Evolutionary conservation across 2,113 vertebrate genomes (phyloP).

Genomic region (Gavialis gangeticus): DNA sequence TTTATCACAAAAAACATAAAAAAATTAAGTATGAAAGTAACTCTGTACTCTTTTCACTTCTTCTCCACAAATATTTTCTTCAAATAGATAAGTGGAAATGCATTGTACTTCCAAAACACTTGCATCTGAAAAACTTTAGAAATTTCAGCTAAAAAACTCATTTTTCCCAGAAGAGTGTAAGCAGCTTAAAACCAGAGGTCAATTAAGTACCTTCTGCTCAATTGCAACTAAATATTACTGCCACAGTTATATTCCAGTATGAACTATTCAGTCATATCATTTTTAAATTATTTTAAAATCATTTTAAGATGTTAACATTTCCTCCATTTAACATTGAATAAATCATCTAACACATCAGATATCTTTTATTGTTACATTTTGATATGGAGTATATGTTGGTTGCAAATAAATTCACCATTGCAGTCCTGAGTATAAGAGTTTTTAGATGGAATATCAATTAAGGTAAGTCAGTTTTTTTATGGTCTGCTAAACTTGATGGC

Average conservation of each 20-base stretch:
- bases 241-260: background rate
- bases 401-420: background rate
- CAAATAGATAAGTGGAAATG: background rate
- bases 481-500: background rate
- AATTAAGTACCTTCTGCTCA: background rate
- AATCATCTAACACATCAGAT: no score
- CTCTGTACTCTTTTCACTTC: background rate
- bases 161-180: background rate
- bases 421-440: background rate
- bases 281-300: background rate
- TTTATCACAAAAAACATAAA: background rate
- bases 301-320: background rate
- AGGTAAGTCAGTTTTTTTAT: conserved; percentile 54
- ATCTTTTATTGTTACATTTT: background rate
- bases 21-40: background rate
- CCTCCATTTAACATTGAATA: no score
- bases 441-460: background rate
- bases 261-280: background rate
- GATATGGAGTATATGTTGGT: background rate
- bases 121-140: background rate
- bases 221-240: background rate
- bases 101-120: background rate
- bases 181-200: background rate
- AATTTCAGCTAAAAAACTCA: background rate
- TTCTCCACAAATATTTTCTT: background rate